These are phyloP conservation scores for Rhagoletis pomonella DNA, from an alignment of 1,140 invertebrate species.

Conservation along the genomic window DNA sequence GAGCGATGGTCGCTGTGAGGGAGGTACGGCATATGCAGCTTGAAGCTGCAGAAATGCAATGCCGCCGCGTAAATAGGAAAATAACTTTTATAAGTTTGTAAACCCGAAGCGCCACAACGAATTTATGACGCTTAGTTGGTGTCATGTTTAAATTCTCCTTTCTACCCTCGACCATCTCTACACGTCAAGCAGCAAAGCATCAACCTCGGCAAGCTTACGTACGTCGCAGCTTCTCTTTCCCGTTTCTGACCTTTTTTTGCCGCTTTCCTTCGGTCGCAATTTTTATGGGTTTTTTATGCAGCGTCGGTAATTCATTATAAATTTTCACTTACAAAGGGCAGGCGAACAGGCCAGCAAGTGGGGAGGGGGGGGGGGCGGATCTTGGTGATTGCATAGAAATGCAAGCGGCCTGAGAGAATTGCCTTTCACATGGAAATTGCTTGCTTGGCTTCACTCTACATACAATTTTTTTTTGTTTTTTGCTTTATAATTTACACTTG, in stretches of 20 bases:
- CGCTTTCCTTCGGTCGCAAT: not conserved
- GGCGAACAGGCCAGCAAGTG: not conserved
- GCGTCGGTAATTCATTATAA: constrained; percentile 32
- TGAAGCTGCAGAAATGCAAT: constrained; percentile 5
- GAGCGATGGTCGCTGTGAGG: not conserved
- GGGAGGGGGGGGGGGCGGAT: not conserved
- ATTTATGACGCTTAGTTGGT: constrained; percentile 41
- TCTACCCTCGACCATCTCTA: not conserved
- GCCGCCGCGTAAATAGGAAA: not conserved
- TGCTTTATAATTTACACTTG: not conserved
- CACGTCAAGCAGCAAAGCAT: not conserved
- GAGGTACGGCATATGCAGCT: not conserved
- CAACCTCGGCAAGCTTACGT: not conserved
- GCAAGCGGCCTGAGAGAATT: not conserved
- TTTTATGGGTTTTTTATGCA: not conserved
- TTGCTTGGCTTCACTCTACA: not conserved
- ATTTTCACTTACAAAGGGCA: not conserved
- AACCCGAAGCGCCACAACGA: not conserved
- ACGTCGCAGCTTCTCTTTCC: not conserved
- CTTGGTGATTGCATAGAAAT: not conserved
- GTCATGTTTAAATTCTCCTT: constrained; percentile 10
- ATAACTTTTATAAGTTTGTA: not conserved
- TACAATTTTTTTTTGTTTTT: not conserved
- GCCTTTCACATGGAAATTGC: not conserved
- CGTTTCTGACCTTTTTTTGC: not conserved